Conservation (phyloP, 2,888 invertebrate species). For the Kuschelorhynchus macadamiae region DNA sequence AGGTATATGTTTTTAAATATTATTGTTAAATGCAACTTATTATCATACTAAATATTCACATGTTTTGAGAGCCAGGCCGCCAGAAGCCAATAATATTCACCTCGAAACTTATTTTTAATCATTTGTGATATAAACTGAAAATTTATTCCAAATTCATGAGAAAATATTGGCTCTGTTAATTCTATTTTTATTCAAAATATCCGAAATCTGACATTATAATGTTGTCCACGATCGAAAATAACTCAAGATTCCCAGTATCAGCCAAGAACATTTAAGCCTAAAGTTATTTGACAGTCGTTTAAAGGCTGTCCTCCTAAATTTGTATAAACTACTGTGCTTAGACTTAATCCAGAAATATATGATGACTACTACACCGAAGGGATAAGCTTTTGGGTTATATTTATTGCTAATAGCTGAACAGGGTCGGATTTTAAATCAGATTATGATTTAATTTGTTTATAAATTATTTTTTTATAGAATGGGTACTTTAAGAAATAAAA, state of each 20-base stretch:
- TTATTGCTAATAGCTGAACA: slow-evolving; percentile 45
- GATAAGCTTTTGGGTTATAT: slow-evolving; percentile 46
- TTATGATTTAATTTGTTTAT: neutral
- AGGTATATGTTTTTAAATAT: no score
- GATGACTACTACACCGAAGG: slow-evolving; percentile 45
- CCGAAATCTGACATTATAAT: neutral
- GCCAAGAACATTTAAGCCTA: slow-evolving; percentile 21
- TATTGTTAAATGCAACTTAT: no score
- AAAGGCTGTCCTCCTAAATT: slow-evolving; percentile 43
- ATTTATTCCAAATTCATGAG: no score
- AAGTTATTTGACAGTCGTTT: slow-evolving; percentile 46
- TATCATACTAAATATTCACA: no score
- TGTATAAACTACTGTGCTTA: slow-evolving; percentile 46
- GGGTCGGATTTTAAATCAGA: slow-evolving; percentile 12
- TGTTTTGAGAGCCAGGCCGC: no score
- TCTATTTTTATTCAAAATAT: neutral
- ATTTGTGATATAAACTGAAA: no score
- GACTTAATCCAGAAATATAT: slow-evolving; percentile 49
- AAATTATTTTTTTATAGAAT: no score
- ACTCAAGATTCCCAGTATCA: slow-evolving; percentile 1
- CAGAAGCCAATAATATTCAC: no score
- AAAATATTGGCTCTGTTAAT: no score
- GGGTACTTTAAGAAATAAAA: no score
- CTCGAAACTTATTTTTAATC: no score
- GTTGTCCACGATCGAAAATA: neutral